These are phyloP conservation scores for Bubo blakistoni DNA, from an alignment of 2,113 vertebrate genomes.

Conservation along the genomic window DNA sequence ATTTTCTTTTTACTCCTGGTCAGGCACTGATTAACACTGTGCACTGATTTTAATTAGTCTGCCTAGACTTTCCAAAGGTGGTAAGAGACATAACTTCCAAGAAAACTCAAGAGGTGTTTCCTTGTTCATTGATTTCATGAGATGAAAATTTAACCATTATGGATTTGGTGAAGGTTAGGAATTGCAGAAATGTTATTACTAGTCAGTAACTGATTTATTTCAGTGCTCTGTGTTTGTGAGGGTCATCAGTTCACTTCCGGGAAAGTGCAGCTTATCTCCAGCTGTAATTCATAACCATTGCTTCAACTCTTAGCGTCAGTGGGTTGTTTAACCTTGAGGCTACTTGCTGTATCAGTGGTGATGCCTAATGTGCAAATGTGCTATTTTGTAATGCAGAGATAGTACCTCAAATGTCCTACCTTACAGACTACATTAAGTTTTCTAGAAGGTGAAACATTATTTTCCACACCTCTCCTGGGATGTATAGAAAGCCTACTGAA, in stretches of 20 bases:
- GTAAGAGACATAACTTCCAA: background rate
- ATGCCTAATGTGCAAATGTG: conserved; percentile 46
- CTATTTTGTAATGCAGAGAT: conserved; percentile 60
- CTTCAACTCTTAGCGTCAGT: background rate
- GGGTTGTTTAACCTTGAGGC: conserved; percentile 64
- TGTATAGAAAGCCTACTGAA: background rate
- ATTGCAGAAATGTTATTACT: background rate
- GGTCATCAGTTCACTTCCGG: background rate
- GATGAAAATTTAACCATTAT: background rate
- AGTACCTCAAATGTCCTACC: background rate
- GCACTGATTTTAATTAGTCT: background rate
- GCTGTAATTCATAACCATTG: background rate
- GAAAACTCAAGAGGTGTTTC: background rate
- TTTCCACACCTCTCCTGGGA: conserved; percentile 6
- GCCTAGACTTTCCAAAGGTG: background rate
- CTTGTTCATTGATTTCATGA: background rate
- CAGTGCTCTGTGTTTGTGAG: background rate
- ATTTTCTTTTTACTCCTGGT: background rate
- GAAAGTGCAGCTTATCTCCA: background rate
- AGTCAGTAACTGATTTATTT: conserved; percentile 22
- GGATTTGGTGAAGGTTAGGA: background rate
- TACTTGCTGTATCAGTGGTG: background rate
- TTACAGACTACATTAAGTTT: conserved; percentile 56
- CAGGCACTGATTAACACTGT: background rate
- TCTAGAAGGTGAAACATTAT: conserved; percentile 44